phyloP scores from a whole-genome alignment of 2,888 invertebrate species.

The Mythimna lalbum region DNA sequence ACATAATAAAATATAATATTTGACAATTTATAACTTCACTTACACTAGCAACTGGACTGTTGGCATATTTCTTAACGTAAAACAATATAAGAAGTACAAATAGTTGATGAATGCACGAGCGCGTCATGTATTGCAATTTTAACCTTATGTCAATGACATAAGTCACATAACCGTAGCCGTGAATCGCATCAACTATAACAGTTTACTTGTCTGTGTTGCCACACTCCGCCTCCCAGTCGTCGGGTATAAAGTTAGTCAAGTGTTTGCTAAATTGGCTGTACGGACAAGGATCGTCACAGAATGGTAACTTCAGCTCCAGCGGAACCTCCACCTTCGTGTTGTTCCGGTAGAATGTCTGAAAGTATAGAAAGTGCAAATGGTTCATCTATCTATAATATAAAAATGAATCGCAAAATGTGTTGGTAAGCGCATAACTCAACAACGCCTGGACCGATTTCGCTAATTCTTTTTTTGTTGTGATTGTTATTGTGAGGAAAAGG shows the following conservation, averaged over 20 bases:
- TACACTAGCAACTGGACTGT: slow-evolving; percentile 42
- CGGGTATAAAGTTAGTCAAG: slow-evolving; percentile 90
- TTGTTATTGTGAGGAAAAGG: too few species aligned
- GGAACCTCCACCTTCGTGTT: slow-evolving; percentile 91
- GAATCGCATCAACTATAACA: slow-evolving; percentile 1
- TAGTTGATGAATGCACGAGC: neutral
- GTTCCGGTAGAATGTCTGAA: slow-evolving; percentile 92
- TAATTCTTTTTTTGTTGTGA: too few species aligned
- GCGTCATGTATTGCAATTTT: slow-evolving; percentile 7
- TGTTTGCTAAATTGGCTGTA: slow-evolving; percentile 89
- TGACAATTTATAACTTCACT: slow-evolving; percentile 19
- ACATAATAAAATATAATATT: slow-evolving; percentile 15
- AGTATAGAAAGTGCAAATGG: slow-evolving; percentile 18
- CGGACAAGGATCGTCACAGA: slow-evolving; percentile 92
- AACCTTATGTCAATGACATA: neutral
- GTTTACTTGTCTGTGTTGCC: slow-evolving; percentile 70
- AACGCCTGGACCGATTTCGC: too few species aligned
- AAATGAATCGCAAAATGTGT: too few species aligned
- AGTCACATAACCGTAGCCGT: neutral
- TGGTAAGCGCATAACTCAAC: too few species aligned
- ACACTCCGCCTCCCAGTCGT: slow-evolving; percentile 93
- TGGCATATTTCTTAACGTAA: slow-evolving; percentile 10
- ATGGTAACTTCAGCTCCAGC: slow-evolving; percentile 90
- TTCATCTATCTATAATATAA: too few species aligned
- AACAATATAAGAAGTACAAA: neutral